These are phyloP conservation scores for Mamestra brassicae DNA, from an alignment of 2,888 invertebrate genomes.

Conservation along the genomic window DNA sequence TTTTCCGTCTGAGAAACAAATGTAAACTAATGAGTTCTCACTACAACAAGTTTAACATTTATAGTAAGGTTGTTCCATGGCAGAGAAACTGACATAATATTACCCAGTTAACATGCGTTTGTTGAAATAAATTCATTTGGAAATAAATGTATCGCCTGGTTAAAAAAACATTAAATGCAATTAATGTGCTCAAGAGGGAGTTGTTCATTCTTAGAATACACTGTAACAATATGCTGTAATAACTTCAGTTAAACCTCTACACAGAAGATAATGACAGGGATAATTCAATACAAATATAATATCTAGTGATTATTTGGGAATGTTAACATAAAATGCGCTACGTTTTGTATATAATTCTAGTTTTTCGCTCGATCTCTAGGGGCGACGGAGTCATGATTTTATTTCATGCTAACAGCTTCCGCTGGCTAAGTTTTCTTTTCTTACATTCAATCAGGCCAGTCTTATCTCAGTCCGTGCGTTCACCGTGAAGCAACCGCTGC, in stretches of 20 bases:
- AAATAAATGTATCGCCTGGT: constrained; percentile 42
- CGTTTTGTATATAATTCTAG: constrained; percentile 61
- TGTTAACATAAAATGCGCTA: constrained; percentile 82
- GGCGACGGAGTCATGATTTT: constrained; percentile 33
- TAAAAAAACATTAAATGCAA: constrained; percentile 60
- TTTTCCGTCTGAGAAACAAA: not conserved
- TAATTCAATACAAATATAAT: constrained; percentile 67
- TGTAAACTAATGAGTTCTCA: too few relatives aligned
- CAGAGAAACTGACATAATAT: constrained; percentile 6
- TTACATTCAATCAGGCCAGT: not conserved
- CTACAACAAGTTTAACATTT: constrained; percentile 12
- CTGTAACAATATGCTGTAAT: constrained; percentile 20
- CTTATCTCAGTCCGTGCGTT: not conserved
- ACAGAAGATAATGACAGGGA: constrained; percentile 31
- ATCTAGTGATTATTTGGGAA: constrained; percentile 77
- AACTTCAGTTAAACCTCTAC: constrained; percentile 21
- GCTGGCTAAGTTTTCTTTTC: not conserved
- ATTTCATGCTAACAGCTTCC: constrained; percentile 19
- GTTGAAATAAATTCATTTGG: constrained; percentile 12
- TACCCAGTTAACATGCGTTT: not conserved
- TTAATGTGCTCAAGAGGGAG: constrained; percentile 51
- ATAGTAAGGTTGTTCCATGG: constrained; percentile 18
- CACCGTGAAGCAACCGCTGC: too few relatives aligned
- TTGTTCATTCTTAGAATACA: constrained; percentile 6
- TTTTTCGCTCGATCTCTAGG: constrained; percentile 31